Base-by-base conservation (phyloP, 2,113 vertebrate species). In the Gobiocypris rarus region DNA sequence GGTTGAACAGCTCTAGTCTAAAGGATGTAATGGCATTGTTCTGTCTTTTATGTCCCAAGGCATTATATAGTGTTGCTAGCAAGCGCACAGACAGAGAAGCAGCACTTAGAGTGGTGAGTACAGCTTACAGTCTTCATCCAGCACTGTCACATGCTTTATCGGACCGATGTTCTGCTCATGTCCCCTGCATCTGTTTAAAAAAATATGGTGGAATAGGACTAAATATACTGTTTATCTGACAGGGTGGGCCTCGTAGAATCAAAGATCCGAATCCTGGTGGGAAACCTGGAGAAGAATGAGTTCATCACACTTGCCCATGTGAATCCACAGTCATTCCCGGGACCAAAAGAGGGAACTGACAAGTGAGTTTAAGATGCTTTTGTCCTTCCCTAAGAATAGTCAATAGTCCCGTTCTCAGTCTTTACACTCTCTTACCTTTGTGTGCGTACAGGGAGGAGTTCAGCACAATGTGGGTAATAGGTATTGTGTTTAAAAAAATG, bases 41-140 rank as follows among this genome's bases (percentile, higher is more conserved):
- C 84, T 91, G 83, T 92, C 76, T 89, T 95, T 95, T 95, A 89
- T 95, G 92, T 96, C 94, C 94, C 91, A 96, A 98, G 96, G 96
- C 95, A 96, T 97, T 97, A 96, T 94, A 95, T 96, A 95, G 93
- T 97, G 93, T 95, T 97, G 93, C 94, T 96, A 91, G 95, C 95
- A 91, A 95, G 96, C 0, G 96, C 95, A 82, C 93, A 95, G 79
- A 95, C 95, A 87, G 95, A 96, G 93, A 95, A 96, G 88, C 96
- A 96, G 91, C 95, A 94, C 87, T 93, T 96, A 75, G 93, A 97
- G 90, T 97, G 96, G 96, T 97, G 91, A 97, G 96, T 96, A 93
- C 77, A 88, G 59, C 28, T 38, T 76, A 19, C 17, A 0, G 52
- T 54, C 52, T 31, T n/a, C 31, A 26, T 61, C 75, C 26, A 63